Base-by-base conservation (phyloP, 2,797 vertebrate genomes). In the Psittacula echo region DNA sequence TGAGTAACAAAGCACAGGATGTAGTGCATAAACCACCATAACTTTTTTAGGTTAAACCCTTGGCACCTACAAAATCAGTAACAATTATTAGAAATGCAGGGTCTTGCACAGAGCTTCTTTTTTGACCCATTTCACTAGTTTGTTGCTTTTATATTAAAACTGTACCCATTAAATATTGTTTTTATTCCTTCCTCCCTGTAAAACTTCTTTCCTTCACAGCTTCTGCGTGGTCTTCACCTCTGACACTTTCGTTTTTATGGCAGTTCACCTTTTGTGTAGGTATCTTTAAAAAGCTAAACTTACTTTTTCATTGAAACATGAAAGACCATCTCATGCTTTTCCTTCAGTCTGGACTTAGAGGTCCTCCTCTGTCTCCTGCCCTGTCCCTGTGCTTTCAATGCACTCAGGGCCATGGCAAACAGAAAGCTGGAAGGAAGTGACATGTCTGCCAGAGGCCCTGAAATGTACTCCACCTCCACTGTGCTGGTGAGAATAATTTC, bases 1-100 rank as follows among this genome's bases (percentile, higher is more conserved):
- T 82, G 90, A 72, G 56, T 92, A 89, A 79, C 68, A 90, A 94
- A 93, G 34, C 75, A 26, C 9, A 90, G 61, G 86, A 64, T 61
- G 88, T 32, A 92, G 44, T 27, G 17, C 65, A 93, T 60, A 93
- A 88, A 79, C 53, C 19, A 3, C 14, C 4, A 10, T 42, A 47
- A 74, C 76, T 56, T 88, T 76, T 95, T 81, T 50, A 90, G 42
- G 44, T 20, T 91, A 85, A 94, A 93, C 12, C 6, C 9, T 9
- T 61, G 27, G 22, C 54, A 62, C 4, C 21, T 56, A 47, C 26
- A 60, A 80, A 65, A 86, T 56, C 61, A 78, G 1, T 74, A 84
- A 64, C 4, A 19, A 93, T 75, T 81, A 75, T 95, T 95, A 91
- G 65, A 93, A 96, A 90, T 18, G 71, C 27, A 2, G 30, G 24